These are phyloP conservation scores for Plectrocnemia conspersa DNA, from an alignment of 1,140 invertebrate species.

Conservation along the genomic window DNA sequence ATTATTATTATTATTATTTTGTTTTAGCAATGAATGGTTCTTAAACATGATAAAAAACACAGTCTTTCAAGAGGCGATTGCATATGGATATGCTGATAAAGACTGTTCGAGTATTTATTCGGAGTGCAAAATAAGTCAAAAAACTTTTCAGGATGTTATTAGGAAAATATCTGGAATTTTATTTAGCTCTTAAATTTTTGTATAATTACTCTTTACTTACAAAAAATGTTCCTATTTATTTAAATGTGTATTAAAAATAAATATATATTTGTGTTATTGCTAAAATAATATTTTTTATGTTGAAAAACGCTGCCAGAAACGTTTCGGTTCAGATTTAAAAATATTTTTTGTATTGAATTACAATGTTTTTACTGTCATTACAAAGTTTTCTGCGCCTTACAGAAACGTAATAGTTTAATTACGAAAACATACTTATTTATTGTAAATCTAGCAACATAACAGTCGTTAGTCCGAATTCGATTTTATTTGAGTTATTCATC, in stretches of 20 bases:
- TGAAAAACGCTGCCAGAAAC: no score
- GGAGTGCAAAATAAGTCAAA: constrained; percentile 27
- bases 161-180: not conserved
- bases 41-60: constrained; percentile 19
- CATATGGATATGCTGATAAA: constrained; percentile 18
- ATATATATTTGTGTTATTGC: constrained; percentile 4
- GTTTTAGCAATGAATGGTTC: constrained; percentile 33
- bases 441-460: no score
- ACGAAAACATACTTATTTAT: no score
- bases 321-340: no score
- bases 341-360: no score
- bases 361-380: no score
- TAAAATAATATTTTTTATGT: no score
- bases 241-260: not conserved
- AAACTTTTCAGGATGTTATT: constrained; percentile 17
- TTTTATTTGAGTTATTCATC: no score
- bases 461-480: no score
- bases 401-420: no score
- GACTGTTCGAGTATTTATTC: constrained; percentile 25
- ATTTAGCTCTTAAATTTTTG: not conserved
- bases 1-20: not conserved
- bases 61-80: constrained; percentile 19
- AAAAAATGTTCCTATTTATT: constrained; percentile 8
- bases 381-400: no score
- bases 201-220: not conserved